A percentile compares a stretch with the other conserved stretches of the same genome.
Evolutionary conservation across 2,888 invertebrate genomes (phyloP).

Genomic region (Cantharis flavilabris): DNA sequence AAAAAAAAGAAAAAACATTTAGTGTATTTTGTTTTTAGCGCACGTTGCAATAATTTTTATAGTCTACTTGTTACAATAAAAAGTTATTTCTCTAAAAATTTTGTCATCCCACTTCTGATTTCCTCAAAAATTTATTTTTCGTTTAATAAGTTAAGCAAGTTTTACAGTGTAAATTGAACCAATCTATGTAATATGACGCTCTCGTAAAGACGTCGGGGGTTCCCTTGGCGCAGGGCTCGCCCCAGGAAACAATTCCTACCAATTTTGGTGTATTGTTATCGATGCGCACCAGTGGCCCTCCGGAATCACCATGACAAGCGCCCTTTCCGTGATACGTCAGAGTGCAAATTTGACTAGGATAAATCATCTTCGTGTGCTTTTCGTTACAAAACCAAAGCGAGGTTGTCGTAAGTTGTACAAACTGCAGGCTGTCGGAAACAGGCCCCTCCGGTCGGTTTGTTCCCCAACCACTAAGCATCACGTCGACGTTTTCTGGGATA

Average conservation of each 20-base stretch:
- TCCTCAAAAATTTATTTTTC: background rate
- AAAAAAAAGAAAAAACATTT: background rate
- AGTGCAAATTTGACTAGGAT: slow-evolving; percentile 57
- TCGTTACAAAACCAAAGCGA: slow-evolving; percentile 56
- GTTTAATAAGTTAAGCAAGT: background rate
- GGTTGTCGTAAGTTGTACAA: slow-evolving; percentile 58
- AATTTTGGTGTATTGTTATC: background rate
- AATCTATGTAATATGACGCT: background rate
- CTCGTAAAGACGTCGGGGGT: background rate
- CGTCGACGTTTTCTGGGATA: slow-evolving; percentile 13
- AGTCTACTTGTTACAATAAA: background rate
- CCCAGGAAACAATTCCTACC: background rate
- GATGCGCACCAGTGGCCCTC: slow-evolving; percentile 22
- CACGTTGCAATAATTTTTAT: background rate
- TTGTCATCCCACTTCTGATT: background rate
- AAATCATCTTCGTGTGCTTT: background rate
- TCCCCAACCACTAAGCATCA: background rate
- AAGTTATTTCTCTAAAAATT: background rate
- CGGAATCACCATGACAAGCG: slow-evolving; percentile 59
- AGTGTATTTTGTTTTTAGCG: background rate
- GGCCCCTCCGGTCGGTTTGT: background rate
- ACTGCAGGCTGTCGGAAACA: slow-evolving; percentile 54
- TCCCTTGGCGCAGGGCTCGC: background rate
- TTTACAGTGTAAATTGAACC: background rate
- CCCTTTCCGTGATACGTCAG: slow-evolving; percentile 63